Conservation (phyloP, 2,797 vertebrate species). For the Chloroceryle amazona region DNA sequence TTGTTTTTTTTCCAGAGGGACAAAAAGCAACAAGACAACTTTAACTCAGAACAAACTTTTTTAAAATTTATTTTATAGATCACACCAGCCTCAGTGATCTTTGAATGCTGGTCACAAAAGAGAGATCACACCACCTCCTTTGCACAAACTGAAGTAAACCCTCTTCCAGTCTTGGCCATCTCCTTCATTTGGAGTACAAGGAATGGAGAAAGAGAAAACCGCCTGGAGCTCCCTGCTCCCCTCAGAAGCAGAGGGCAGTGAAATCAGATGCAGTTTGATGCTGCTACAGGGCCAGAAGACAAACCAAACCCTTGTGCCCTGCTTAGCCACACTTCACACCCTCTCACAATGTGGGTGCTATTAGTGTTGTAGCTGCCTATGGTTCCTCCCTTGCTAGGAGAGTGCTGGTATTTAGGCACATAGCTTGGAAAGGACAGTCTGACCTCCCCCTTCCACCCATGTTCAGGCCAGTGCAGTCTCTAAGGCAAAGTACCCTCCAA, state of each 20-base stretch:
- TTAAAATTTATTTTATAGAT: constrained; percentile 80
- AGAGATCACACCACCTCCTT: constrained; percentile 56
- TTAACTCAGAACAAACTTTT: constrained; percentile 70
- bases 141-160: constrained; percentile 37
- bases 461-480: not conserved
- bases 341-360: constrained; percentile 28
- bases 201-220: constrained; percentile 66
- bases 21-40: constrained; percentile 20
- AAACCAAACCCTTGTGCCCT: not conserved
- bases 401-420: constrained; percentile 56
- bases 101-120: constrained; percentile 74
- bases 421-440: constrained; percentile 28
- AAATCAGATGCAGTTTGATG: constrained; percentile 44
- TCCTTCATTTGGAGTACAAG: constrained; percentile 61
- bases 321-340: constrained; percentile 50
- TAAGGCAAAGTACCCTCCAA: constrained; percentile 43
- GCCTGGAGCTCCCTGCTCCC: constrained; percentile 17
- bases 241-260: constrained; percentile 13
- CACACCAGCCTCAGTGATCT: constrained; percentile 72
- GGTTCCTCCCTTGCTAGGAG: constrained; percentile 22
- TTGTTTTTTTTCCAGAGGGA: not conserved
- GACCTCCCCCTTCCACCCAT: not conserved
- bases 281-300: constrained; percentile 26
- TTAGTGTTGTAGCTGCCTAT: constrained; percentile 61
- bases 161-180: constrained; percentile 41